phyloP scores from a whole-genome alignment of 2,797 vertebrate genomes.

The Microchirus variegatus region DNA sequence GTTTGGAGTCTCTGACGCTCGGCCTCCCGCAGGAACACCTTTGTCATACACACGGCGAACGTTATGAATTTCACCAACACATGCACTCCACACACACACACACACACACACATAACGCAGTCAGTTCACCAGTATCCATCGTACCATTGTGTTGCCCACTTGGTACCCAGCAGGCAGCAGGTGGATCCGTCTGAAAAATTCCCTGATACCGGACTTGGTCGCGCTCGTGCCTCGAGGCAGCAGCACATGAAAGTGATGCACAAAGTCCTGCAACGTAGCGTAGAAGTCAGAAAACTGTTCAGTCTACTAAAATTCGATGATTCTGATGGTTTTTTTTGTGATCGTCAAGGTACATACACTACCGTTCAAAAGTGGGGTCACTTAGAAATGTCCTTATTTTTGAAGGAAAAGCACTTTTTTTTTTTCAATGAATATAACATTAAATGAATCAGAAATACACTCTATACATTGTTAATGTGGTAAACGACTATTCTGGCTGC shows the following conservation, averaged over 20 bases:
- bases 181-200: constrained; percentile 89
- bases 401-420: too few relatives aligned
- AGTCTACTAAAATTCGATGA: neutral
- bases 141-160: constrained; percentile 95
- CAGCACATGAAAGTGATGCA: constrained; percentile 92
- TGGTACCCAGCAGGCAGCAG: constrained; percentile 88
- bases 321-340: too few relatives aligned
- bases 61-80: neutral
- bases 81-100: neutral
- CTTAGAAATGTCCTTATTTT: too few relatives aligned
- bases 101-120: too few relatives aligned
- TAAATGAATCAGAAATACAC: too few relatives aligned
- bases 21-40: constrained; percentile 94
- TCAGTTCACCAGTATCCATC: neutral
- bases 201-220: constrained; percentile 87
- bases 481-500: too few relatives aligned
- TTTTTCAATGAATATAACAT: too few relatives aligned
- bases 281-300: neutral
- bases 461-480: too few relatives aligned
- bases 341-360: too few relatives aligned
- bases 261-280: constrained; percentile 86
- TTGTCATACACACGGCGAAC: neutral
- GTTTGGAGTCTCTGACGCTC: constrained; percentile 91
- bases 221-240: constrained; percentile 84
- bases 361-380: too few relatives aligned